A percentile compares a stretch with the other conserved stretches of the same genome.
Evolutionary conservation across 23 tunicate genomes (phyloP).

Genomic region (Styela clava): DNA sequence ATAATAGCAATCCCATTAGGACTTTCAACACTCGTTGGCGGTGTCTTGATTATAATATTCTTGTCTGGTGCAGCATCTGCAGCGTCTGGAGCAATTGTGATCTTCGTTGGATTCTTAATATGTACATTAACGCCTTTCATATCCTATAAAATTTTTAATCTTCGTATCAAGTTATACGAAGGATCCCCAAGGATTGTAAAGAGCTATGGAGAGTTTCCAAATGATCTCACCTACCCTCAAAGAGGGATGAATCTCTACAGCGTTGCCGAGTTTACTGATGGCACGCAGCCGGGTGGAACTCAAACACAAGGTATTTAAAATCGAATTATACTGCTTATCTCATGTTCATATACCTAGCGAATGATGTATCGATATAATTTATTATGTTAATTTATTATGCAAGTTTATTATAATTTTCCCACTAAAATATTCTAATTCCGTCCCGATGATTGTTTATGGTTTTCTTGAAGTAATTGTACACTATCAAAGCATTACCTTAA

Average conservation of each 20-base stretch:
- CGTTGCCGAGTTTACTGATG: background rate
- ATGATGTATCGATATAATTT: too few species aligned
- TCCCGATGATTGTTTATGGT: too few species aligned
- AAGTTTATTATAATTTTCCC: too few species aligned
- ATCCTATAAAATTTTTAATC: background rate
- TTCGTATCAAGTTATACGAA: background rate
- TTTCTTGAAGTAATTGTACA: too few species aligned
- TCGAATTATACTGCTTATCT: too few species aligned
- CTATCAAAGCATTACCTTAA: too few species aligned
- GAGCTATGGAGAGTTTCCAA: background rate
- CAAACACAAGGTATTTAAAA: background rate
- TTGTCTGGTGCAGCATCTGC: background rate
- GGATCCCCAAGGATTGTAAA: background rate
- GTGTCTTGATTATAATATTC: background rate
- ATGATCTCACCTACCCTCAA: background rate
- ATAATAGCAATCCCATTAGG: conserved; percentile 10
- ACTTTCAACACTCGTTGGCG: conserved; percentile 6
- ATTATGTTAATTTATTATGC: too few species aligned
- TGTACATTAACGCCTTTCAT: background rate
- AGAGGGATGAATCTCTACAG: background rate
- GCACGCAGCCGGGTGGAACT: background rate
- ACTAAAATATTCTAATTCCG: too few species aligned
- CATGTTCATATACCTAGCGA: too few species aligned
- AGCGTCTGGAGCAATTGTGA: background rate
- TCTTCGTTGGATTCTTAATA: background rate